Conservation (phyloP, 2,113 vertebrate species). For the Forbesichthys papilliferus region DNA sequence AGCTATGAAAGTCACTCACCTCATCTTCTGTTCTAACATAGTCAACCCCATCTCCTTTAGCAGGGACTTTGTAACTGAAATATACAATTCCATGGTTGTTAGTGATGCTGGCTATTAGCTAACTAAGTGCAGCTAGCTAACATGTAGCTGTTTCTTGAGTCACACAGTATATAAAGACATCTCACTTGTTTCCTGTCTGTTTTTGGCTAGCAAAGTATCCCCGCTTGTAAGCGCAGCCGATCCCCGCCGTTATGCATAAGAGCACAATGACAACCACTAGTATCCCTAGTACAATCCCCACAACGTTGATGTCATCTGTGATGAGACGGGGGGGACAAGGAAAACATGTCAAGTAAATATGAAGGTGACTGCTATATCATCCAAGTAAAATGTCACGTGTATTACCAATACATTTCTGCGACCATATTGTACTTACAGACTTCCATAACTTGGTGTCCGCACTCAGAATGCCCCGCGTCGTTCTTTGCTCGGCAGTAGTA, state of each 20-base stretch:
- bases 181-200: constrained; percentile 87
- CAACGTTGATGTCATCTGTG: constrained; percentile 90
- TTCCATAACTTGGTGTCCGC: constrained; percentile 90
- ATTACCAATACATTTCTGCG: neutral
- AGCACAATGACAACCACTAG: constrained; percentile 89
- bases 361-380: neutral
- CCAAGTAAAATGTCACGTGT: too few species aligned
- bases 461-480: constrained; percentile 85
- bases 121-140: too few species aligned
- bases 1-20: constrained; percentile 70
- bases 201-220: constrained; percentile 88
- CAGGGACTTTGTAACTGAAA: constrained; percentile 88
- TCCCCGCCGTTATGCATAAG: constrained; percentile 85
- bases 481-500: constrained; percentile 92
- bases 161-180: neutral
- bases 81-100: constrained; percentile 10
- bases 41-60: constrained; percentile 90
- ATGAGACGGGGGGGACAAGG: neutral
- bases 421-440: constrained; percentile 85
- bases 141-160: neutral
- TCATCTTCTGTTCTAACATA: constrained; percentile 94
- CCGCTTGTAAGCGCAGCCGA: constrained; percentile 94
- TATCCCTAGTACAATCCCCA: constrained; percentile 86
- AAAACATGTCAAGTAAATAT: neutral
- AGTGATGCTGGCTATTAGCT: neutral